phyloP scores from a whole-genome alignment of 2,113 vertebrate species.

The Podarcis muralis region DNA sequence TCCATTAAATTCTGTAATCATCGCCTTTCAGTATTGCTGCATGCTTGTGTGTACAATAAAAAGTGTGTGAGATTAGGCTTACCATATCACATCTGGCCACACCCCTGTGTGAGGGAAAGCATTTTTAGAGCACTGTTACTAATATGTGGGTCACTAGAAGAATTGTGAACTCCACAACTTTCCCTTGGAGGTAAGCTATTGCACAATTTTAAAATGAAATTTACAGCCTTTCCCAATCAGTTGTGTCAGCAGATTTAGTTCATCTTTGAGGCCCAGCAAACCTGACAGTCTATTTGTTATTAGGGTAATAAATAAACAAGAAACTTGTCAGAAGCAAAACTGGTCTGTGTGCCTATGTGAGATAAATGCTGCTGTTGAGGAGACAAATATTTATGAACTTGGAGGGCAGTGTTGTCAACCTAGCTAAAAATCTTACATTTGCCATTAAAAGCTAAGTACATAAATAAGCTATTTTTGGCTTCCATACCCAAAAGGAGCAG shows the following conservation, averaged over 20 bases:
- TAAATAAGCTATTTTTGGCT: slow-evolving; percentile 61
- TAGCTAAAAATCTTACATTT: slow-evolving; percentile 70
- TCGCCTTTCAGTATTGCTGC: background rate
- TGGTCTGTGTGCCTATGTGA: slow-evolving; percentile 74
- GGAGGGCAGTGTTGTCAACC: slow-evolving; percentile 73
- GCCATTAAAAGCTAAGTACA: slow-evolving; percentile 66
- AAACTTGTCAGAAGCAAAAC: slow-evolving; percentile 79
- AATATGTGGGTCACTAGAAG: slow-evolving; percentile 32
- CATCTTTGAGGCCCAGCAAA: slow-evolving; percentile 70
- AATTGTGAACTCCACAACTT: slow-evolving; percentile 58
- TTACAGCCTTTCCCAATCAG: slow-evolving; percentile 67
- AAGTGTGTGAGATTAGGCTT: background rate
- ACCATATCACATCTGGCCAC: background rate
- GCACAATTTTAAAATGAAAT: slow-evolving; percentile 64
- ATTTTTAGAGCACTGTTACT: slow-evolving; percentile 32
- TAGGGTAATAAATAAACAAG: slow-evolving; percentile 83
- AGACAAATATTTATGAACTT: slow-evolving; percentile 82
- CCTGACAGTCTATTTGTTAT: slow-evolving; percentile 83
- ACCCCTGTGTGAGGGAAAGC: slow-evolving; percentile 7
- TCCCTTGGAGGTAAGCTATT: slow-evolving; percentile 49
- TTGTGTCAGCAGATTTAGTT: slow-evolving; percentile 73
- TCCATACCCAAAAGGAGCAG: slow-evolving; percentile 42
- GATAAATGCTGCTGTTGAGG: slow-evolving; percentile 81
- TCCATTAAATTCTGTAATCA: background rate
- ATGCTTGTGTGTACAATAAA: no score